A percentile compares a stretch with the other conserved stretches of the same genome.
phyloP scores from a whole-genome alignment of 2,797 vertebrate genomes.

The Siniperca scherzeri region DNA sequence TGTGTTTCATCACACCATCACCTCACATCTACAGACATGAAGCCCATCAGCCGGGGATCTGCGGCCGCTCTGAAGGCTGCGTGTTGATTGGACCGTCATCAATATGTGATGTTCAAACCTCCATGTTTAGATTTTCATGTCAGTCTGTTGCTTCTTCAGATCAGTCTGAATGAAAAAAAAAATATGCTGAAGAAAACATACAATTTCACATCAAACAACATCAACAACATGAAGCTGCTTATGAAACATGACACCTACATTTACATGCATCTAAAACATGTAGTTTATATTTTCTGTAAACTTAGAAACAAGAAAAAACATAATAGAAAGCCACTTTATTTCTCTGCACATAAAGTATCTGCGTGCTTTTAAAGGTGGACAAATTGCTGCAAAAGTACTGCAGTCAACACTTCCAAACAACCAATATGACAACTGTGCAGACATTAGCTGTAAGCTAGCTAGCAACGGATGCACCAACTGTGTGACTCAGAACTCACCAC shows the following conservation, averaged over 20 bases:
- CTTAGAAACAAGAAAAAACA: too few species aligned
- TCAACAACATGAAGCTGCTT: neutral
- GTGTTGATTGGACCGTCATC: conserved; percentile 26
- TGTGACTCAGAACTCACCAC: too few species aligned
- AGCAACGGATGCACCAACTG: too few species aligned
- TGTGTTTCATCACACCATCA: conserved; percentile 23
- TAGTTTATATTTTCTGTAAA: neutral
- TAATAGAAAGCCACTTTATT: too few species aligned
- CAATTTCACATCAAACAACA: neutral
- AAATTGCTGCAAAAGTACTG: too few species aligned
- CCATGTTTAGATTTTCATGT: conserved; percentile 13
- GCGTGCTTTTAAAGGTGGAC: too few species aligned
- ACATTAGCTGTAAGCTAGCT: too few species aligned
- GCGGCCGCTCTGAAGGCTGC: conserved; percentile 18
- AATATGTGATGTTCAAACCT: conserved; percentile 26
- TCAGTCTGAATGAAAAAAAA: neutral
- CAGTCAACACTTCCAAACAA: too few species aligned
- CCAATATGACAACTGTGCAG: too few species aligned
- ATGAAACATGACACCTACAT: neutral
- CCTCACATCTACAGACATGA: conserved; percentile 12
- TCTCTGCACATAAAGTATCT: too few species aligned
- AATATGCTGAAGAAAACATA: neutral
- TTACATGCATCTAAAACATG: too few species aligned
- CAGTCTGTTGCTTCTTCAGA: neutral
- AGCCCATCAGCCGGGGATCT: conserved; percentile 6